Base-by-base conservation (phyloP, 2,888 invertebrate genomes). In the Colostygia pectinataria region DNA sequence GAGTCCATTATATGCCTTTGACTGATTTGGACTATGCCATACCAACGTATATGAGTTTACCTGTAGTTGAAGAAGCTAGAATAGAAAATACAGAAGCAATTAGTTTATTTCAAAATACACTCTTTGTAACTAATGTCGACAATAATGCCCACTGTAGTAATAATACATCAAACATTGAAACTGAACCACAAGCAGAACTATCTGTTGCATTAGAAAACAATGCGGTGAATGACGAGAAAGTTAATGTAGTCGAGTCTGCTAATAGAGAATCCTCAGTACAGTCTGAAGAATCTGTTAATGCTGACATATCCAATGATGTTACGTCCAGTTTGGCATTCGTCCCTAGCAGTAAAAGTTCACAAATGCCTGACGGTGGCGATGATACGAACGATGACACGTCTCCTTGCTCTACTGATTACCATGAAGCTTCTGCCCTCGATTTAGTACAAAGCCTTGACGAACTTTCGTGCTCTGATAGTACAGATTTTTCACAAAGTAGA, bases 321-420 rank as follows among this genome's bases (percentile, higher is more conserved):
- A 90, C 90, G 47, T 90, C 90, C 54, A 90, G 90, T 74, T 75
- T 90, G 66, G 90, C 90, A 27, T 88, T 87, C 65, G 62, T 89
- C 49, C 89, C 90, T 44, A 84, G 75, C 62, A 90, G 89, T 74
- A 84, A 83, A 78, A 83, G 84, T 74, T 86, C 84, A 47, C 82
- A 80, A 54, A 68, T 72, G 53, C 73, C 76, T 43, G 69, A 71
- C 40, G 71, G 71, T 52, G 71, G 71, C 10, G 88, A 87, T 54
- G 82, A 85, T 59, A 90, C 90, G 6, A 87, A 85, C 69, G 84
- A 83, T 42, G 84, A 83, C 45, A 90, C 89, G 7, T 90, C 89
- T 15, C 85, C 90, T 6, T 87, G 90, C 63, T 90, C 90, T 27
- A 88, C 89, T 1, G 90, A 90, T 65, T 90, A 90, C 57, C 90